phyloP scores from a whole-genome alignment of 2,888 invertebrate genomes.

The Phengaris arion region DNA sequence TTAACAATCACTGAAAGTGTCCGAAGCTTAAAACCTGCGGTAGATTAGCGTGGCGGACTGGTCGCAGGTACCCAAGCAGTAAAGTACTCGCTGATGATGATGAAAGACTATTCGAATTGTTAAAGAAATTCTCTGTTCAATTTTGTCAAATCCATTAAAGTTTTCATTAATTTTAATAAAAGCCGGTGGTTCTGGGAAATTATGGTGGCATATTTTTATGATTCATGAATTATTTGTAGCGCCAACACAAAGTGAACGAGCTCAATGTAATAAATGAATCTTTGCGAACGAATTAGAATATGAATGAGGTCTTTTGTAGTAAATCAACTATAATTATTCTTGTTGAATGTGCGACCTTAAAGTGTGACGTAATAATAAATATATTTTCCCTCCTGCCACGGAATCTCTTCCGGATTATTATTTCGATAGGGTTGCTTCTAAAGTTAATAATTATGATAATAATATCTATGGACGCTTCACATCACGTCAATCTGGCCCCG shows the following conservation, averaged over 20 bases:
- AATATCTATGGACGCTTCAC: no score
- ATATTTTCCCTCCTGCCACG: no score
- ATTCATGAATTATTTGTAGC: conserved; percentile 13
- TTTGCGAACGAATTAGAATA: conserved; percentile 14
- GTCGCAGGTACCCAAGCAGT: no score
- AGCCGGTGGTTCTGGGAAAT: background rate
- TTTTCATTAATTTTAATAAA: conserved; percentile 11
- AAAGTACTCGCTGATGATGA: no score
- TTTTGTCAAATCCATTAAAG: conserved; percentile 3
- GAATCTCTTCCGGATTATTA: no score
- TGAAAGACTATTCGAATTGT: background rate
- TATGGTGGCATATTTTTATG: conserved; percentile 14
- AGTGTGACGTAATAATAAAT: background rate
- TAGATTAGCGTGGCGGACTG: no score
- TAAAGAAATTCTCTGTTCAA: background rate
- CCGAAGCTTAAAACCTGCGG: no score
- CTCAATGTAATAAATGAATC: conserved; percentile 2
- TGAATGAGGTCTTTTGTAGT: conserved; percentile 10
- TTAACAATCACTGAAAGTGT: no score
- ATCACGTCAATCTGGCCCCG: no score
- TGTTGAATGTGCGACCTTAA: background rate
- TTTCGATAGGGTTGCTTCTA: no score
- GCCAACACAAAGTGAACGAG: conserved; percentile 6
- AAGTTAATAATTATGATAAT: no score
- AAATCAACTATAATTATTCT: conserved; percentile 1